phyloP scores from a whole-genome alignment of 2,888 invertebrate species.

The Catotricha subobsoleta region DNA sequence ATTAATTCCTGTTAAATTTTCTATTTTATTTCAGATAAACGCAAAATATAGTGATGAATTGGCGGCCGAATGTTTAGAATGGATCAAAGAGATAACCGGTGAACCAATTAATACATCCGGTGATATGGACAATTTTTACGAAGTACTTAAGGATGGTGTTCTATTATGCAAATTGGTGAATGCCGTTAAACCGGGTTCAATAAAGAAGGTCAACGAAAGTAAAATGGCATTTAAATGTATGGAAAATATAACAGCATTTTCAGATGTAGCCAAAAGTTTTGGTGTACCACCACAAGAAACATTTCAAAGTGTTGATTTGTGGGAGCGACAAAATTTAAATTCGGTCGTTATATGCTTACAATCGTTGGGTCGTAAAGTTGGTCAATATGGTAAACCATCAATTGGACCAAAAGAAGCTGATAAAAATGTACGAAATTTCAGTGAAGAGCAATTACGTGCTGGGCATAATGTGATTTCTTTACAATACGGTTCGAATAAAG shows the following conservation, averaged over 20 bases:
- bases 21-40: conserved; percentile 57
- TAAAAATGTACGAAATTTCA: conserved; percentile 84
- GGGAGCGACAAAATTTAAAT: conserved; percentile 91
- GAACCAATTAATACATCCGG: conserved; percentile 73
- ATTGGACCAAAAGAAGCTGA: conserved; percentile 95
- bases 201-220: conserved; percentile 83
- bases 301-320: conserved; percentile 94
- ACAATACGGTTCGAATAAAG: conserved; percentile 96
- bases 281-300: conserved; percentile 90
- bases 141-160: conserved; percentile 76
- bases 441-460: conserved; percentile 84
- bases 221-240: conserved; percentile 94
- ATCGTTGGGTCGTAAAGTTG: conserved; percentile 85
- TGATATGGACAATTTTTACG: conserved; percentile 86
- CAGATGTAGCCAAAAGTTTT: conserved; percentile 42
- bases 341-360: conserved; percentile 90
- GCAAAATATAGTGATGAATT: conserved; percentile 93
- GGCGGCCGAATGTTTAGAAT: conserved; percentile 80
- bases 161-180: conserved; percentile 82
- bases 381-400: conserved; percentile 49
- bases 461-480: conserved; percentile 85
- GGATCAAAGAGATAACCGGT: conserved; percentile 77
- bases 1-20: no score
- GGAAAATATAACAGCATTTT: conserved; percentile 75
- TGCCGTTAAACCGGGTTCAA: conserved; percentile 61